Percentiles rank a stretch among this genome's conserved stretches.
Evolutionary conservation across 2,888 invertebrate species (phyloP).

Genomic region (Amphipoea lucens): DNA sequence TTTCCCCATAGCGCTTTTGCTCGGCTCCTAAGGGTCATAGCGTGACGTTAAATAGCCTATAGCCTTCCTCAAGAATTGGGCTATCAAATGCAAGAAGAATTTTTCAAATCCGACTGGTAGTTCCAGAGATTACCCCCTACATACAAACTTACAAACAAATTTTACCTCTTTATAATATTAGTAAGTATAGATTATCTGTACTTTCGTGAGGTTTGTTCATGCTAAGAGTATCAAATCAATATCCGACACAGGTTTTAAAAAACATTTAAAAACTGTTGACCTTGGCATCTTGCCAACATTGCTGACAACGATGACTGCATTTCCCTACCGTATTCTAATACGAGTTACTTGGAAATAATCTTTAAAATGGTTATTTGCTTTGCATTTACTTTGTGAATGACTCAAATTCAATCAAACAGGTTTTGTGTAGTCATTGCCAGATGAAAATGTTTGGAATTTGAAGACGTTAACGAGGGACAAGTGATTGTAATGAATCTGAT

Average conservation of each 20-base stretch:
- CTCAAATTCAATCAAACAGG: conserved; percentile 8
- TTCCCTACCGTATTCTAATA: conserved; percentile 47
- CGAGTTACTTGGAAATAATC: conserved; percentile 41
- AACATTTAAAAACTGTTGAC: conserved; percentile 55
- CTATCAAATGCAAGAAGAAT: too few species aligned
- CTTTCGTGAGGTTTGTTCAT: neutral
- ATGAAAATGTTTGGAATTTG: conserved; percentile 27
- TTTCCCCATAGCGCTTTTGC: too few species aligned
- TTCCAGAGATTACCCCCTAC: too few species aligned
- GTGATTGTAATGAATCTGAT: conserved; percentile 46
- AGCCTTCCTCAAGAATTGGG: too few species aligned
- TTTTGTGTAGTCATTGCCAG: conserved; percentile 3
- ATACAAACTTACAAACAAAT: too few species aligned
- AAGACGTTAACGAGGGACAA: conserved; percentile 36
- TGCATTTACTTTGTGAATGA: conserved; percentile 6
- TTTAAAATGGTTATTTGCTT: conserved; percentile 4
- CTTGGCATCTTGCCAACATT: conserved; percentile 62
- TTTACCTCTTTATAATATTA: too few species aligned
- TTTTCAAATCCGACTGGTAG: too few species aligned
- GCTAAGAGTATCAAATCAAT: conserved; percentile 34
- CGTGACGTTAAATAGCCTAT: too few species aligned
- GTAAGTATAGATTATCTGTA: too few species aligned
- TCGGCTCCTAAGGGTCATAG: too few species aligned
- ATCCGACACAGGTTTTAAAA: conserved; percentile 18
- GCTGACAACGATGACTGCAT: conserved; percentile 51